Evolutionary conservation across 2,888 invertebrate species (phyloP).

Genomic region (Luperina testacea): DNA sequence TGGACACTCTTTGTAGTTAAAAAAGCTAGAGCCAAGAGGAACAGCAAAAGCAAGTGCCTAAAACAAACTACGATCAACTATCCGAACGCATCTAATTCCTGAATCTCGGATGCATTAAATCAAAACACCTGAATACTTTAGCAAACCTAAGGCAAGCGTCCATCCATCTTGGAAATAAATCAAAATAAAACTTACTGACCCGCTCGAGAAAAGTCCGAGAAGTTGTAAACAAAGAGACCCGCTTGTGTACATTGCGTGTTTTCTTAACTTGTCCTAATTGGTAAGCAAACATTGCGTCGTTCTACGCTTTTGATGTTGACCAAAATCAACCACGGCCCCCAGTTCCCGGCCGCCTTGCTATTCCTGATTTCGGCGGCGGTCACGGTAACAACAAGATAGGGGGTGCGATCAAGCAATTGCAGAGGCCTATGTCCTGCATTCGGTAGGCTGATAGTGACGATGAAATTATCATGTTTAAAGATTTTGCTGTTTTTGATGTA

Average conservation of each 20-base stretch:
- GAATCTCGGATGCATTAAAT: not conserved
- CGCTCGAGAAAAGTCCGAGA: not conserved
- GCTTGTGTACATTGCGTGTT: not conserved
- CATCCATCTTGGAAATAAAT: slow-evolving; percentile 13
- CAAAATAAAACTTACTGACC: slow-evolving; percentile 4
- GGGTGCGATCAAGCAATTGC: too few relatives aligned
- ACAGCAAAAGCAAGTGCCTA: not conserved
- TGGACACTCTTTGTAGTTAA: not conserved
- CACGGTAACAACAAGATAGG: not conserved
- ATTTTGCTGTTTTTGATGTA: too few relatives aligned
- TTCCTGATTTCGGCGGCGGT: not conserved
- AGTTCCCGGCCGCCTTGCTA: too few relatives aligned
- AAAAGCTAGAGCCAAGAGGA: not conserved
- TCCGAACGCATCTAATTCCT: too few relatives aligned
- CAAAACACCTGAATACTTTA: not conserved
- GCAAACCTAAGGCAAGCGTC: slow-evolving; percentile 1
- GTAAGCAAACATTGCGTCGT: slow-evolving; percentile 10
- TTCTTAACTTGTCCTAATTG: not conserved
- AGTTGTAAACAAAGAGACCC: slow-evolving; percentile 1
- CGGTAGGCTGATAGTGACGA: too few relatives aligned
- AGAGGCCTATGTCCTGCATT: too few relatives aligned
- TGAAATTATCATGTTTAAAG: not conserved
- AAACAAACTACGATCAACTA: not conserved
- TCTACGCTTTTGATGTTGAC: not conserved
- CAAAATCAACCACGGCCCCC: not conserved